These are phyloP conservation scores for Sciurus vulgaris DNA, from an alignment of 2,797 vertebrate genomes.

Conservation along the genomic window DNA sequence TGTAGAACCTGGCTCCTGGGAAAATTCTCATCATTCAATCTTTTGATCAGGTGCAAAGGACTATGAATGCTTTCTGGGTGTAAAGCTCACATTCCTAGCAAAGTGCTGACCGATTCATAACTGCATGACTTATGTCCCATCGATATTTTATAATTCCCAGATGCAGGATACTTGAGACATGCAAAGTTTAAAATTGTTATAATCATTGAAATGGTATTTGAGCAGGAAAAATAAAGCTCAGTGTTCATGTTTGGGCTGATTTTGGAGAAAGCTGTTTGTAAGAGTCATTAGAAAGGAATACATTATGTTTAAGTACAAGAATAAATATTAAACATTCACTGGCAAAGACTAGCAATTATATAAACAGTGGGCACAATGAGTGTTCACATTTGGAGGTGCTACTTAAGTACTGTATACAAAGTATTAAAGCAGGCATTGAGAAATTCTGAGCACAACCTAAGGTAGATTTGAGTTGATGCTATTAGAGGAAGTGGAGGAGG, in stretches of 20 bases:
- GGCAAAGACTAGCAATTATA: neutral
- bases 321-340: constrained; percentile 12
- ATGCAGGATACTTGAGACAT: neutral
- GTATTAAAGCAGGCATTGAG: neutral
- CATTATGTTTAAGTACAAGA: neutral
- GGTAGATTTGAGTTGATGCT: neutral
- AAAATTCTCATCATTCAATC: constrained; percentile 9
- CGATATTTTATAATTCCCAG: neutral
- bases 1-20: neutral
- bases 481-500: neutral
- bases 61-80: neutral
- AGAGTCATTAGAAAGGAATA: constrained; percentile 2
- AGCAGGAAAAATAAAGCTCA: neutral
- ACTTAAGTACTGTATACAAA: neutral
- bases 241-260: constrained; percentile 37
- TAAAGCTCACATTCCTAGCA: neutral
- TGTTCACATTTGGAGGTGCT: neutral
- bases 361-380: neutral
- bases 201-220: constrained; percentile 52
- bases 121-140: neutral
- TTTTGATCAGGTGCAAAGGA: constrained; percentile 29
- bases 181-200: constrained; percentile 44
- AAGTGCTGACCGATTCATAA: neutral
- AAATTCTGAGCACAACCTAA: neutral
- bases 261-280: neutral